Conservation (phyloP, 2,797 vertebrate species). For the Craterocephalus amniculus region DNA sequence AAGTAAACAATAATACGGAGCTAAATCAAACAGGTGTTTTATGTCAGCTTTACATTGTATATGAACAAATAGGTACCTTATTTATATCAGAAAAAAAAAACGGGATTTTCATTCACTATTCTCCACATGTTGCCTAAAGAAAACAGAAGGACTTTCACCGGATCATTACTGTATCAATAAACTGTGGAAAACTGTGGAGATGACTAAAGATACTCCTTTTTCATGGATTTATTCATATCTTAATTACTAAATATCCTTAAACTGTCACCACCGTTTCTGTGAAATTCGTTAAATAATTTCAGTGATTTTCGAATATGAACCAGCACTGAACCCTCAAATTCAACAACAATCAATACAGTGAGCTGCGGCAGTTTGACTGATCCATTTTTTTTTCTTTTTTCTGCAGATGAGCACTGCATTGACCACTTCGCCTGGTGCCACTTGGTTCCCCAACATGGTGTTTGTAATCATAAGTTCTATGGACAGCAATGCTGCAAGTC, state of each 20-base stretch:
- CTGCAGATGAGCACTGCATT: slow-evolving; percentile 87
- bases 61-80: too few species aligned
- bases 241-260: neutral
- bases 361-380: neutral
- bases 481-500: slow-evolving; percentile 96
- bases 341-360: neutral
- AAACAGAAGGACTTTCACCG: too few species aligned
- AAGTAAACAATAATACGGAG: too few species aligned
- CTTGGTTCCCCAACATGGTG: slow-evolving; percentile 93
- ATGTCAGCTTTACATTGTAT: too few species aligned
- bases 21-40: too few species aligned
- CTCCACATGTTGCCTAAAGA: too few species aligned
- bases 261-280: neutral
- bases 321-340: neutral
- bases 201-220: neutral
- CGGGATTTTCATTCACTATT: neutral
- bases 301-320: neutral
- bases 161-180: too few species aligned
- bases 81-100: too few species aligned
- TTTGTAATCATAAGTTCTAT: slow-evolving; percentile 97
- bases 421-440: slow-evolving; percentile 96
- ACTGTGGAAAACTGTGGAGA: too few species aligned
- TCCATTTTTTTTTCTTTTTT: neutral
- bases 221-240: neutral
- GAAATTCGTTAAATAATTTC: neutral